These are phyloP conservation scores for Myotis yumanensis DNA, from an alignment of 2,113 vertebrate species.

Conservation along the genomic window DNA sequence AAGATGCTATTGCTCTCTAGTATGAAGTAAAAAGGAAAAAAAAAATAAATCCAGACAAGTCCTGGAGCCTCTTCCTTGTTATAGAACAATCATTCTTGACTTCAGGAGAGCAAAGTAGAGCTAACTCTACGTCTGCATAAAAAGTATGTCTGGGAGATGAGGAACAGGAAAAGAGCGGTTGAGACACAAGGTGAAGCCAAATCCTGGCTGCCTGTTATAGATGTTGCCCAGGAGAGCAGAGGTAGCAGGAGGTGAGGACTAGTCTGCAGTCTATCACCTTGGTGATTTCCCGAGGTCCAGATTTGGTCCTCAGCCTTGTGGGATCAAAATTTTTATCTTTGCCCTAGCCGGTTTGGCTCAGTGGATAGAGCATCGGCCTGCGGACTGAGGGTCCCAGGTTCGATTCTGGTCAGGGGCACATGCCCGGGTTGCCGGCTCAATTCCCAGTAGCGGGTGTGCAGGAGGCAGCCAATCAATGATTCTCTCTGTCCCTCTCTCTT, in stretches of 20 bases:
- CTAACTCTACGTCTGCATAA: not conserved
- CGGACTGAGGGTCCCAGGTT: no score
- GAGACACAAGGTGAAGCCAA: not conserved
- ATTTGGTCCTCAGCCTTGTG: not conserved
- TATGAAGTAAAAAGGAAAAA: not conserved
- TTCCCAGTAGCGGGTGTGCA: no score
- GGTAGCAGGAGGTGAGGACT: not conserved
- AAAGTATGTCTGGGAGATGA: not conserved
- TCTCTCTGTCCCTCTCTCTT: no score
- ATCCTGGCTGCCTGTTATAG: not conserved
- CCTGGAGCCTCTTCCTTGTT: not conserved
- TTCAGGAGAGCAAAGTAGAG: not conserved
- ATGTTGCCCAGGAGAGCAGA: not conserved
- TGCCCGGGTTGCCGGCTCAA: no score
- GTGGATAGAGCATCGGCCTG: no score
- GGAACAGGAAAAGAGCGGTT: not conserved
- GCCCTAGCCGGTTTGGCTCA: no score
- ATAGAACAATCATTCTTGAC: not conserved
- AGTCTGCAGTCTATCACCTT: not conserved
- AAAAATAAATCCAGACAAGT: not conserved
- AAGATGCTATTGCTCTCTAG: not conserved
- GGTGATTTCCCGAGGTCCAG: not conserved
- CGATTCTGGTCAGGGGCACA: no score
- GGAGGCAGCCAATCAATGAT: no score
- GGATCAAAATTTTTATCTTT: not conserved